Conservation (phyloP, 2,797 vertebrate species). For the Myotis myotis region DNA sequence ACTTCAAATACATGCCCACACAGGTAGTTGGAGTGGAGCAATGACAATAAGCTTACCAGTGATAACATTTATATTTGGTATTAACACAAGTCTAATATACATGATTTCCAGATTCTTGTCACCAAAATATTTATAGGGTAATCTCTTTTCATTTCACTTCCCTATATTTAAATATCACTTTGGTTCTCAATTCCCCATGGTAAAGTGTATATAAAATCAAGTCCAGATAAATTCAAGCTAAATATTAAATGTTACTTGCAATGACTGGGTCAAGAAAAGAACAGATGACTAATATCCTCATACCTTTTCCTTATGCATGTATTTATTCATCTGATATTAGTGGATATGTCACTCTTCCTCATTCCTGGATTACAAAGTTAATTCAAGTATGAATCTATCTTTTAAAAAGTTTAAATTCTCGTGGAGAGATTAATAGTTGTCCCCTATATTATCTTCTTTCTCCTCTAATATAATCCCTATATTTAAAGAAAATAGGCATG, state of each 20-base stretch:
- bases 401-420: slow-evolving; percentile 15
- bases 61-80: not conserved
- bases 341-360: not conserved
- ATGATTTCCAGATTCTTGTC: not conserved
- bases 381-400: not conserved
- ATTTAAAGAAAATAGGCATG: not conserved
- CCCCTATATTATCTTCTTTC: not conserved
- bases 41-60: not conserved
- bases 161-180: not conserved
- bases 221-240: not conserved
- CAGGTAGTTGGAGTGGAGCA: not conserved
- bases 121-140: not conserved
- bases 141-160: not conserved
- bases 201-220: not conserved
- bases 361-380: not conserved
- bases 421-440: not conserved
- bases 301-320: not conserved
- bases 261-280: not conserved
- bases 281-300: not conserved
- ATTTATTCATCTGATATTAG: not conserved
- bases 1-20: not conserved
- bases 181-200: not conserved
- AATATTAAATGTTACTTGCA: not conserved
- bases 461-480: not conserved
- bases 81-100: not conserved